Evolutionary conservation across 2,113 vertebrate species (phyloP), one percentile per base, ranked within the genome.

Genomic region (Paracanthobrama guichenoti): DNA sequence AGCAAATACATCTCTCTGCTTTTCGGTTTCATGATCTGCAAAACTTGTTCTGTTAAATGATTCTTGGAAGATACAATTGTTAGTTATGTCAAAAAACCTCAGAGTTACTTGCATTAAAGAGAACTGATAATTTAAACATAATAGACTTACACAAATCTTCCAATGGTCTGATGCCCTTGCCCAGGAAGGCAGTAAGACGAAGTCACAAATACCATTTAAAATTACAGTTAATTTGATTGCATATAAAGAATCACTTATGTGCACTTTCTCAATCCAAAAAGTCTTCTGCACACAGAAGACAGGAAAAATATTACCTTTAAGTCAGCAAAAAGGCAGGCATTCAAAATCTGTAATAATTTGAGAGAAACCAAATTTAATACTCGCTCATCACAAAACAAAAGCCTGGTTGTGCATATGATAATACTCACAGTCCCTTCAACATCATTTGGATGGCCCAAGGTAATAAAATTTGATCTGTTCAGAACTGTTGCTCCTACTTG

Each of bases 311-410:
- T 39, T 39, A 39, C 44, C 16, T 69, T 39, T 14, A 69, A 69
- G 31, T 69, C 66, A 39, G 66, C 66, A 69, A 69, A 31, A 69
- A 69, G 66, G 66, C 66, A 69, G 66, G 66, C 66, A 22, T 69
- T 35, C 31, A 39, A 69, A 69, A 69, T 69, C 31, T 39, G 14
- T 69, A 39, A 69, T 69, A 69, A 69, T 69, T 69, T 69, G 31
- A 69, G 31, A 69, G 16, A 39, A 31, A 39, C 39, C 39, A 39
- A 39, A 39, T 69, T 22, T 69, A 22, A 39, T 35, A 69, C 20
- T 69, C 31, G 20, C 0, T 39, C 31, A 22, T 69, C 66, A 11
- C 31, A 69, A 39, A 69, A 69, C 31, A 69, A 69, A 69, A 69
- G 66, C 66, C 10, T 39, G 66, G 18, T 69, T 39, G 16, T 69